Conservation (phyloP, 2,797 vertebrate species). For the Strix occidentalis region DNA sequence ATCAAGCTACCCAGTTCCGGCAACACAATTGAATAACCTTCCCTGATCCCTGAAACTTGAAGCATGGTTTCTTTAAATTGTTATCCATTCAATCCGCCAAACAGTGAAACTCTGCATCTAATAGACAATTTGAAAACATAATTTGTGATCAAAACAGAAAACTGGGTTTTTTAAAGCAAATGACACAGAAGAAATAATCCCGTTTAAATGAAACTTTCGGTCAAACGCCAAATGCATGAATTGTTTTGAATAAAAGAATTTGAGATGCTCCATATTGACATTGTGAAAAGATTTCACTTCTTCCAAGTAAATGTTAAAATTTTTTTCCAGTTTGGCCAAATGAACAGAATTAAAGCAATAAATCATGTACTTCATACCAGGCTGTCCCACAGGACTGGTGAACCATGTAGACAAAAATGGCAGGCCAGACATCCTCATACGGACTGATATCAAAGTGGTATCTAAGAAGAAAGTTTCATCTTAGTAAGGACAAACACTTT, state of each 20-base stretch:
- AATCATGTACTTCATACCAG: conserved; percentile 79
- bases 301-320: background rate
- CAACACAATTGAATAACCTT: background rate
- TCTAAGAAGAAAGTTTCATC: conserved; percentile 70
- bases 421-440: conserved; percentile 95
- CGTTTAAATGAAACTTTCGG: background rate
- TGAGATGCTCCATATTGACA: background rate
- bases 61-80: background rate
- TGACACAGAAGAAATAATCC: background rate
- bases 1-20: background rate
- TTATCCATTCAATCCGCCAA: background rate
- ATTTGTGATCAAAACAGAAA: background rate
- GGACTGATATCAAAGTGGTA: conserved; percentile 97
- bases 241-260: background rate
- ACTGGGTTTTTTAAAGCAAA: background rate
- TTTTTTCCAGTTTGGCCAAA: background rate
- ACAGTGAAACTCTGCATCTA: background rate
- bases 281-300: background rate
- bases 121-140: background rate
- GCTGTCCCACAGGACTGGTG: conserved; percentile 92
- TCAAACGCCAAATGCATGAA: background rate
- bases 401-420: conserved; percentile 96
- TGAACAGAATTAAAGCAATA: background rate
- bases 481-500: background rate
- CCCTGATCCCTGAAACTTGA: background rate